These are phyloP conservation scores for Abrostola tripartita DNA, from an alignment of 2,888 invertebrate species.

Conservation along the genomic window DNA sequence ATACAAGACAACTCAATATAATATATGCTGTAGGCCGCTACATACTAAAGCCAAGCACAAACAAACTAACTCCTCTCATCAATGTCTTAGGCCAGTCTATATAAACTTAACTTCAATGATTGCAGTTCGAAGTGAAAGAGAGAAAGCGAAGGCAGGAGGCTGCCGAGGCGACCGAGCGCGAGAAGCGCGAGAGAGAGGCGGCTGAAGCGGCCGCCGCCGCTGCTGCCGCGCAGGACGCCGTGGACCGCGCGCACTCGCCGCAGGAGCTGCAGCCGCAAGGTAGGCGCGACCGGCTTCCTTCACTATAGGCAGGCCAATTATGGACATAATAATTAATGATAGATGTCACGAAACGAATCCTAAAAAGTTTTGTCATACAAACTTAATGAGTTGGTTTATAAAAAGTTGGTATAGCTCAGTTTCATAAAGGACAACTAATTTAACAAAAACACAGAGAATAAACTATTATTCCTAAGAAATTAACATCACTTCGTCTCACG, in stretches of 20 bases:
- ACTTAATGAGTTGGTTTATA: background rate
- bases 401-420: slow-evolving; percentile 1
- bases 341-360: background rate
- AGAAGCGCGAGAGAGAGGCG: slow-evolving; percentile 89
- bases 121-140: slow-evolving; percentile 98
- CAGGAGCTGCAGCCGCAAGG: slow-evolving; percentile 77
- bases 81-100: background rate
- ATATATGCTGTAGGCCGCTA: slow-evolving; percentile 16
- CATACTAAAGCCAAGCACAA: slow-evolving; percentile 40
- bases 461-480: slow-evolving; percentile 66
- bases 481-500: slow-evolving; percentile 81
- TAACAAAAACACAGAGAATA: slow-evolving; percentile 73
- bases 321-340: no score
- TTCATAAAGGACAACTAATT: slow-evolving; percentile 13
- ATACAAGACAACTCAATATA: no score
- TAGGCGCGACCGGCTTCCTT: slow-evolving; percentile 36
- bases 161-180: slow-evolving; percentile 94
- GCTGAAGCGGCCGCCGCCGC: slow-evolving; percentile 82
- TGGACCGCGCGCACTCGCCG: slow-evolving; percentile 77
- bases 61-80: slow-evolving; percentile 17
- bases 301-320: background rate
- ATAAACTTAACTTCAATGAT: background rate
- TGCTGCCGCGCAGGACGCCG: slow-evolving; percentile 76
- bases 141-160: slow-evolving; percentile 96
- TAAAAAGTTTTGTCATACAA: background rate